Evolutionary conservation across 1,140 invertebrate species (phyloP), one percentile per base, ranked within the genome.

Genomic region (Anastrepha obliqua): DNA sequence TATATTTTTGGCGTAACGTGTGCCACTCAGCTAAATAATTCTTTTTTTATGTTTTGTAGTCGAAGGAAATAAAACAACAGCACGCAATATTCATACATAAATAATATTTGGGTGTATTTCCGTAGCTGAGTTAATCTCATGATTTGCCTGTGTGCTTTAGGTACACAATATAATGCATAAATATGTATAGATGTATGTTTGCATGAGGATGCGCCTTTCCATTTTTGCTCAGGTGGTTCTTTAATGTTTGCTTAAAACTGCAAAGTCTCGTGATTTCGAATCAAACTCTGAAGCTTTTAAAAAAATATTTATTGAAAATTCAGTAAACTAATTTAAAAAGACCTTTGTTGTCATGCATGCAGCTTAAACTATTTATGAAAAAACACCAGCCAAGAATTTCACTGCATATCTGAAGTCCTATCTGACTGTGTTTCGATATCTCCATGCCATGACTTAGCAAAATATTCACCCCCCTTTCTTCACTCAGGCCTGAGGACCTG

Each of bases 1-100:
- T 44, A 87, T 87, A 74, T 87, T 58, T 87, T 55, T 87, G 74
- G 86, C 70, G 87, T 87, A 87, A 87, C 87, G 87, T 87, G 87
- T 87, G 87, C 87, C 87, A 60, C 42, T 42, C 39, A 44, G 15
- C 60, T n/a, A 39, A 62, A 44, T 86, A 44, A 58, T 51, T 59
- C 3, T 87, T 51, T 60, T 64, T 87, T 87, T 87, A 29, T 29
- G 29, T 6, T 7, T 65, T 64, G 2, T 85, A 60, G 20, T 39
- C 29, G 20, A 65, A 78, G n/a, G 70, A 60, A 78, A 29, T 29
- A 29, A 29, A 87, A 60, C 55, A 85, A 87, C 42, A 55, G 44
- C 51, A 87, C n/a, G 62, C 64, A 70, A 70, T 58, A 87, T 29
- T 29, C 29, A 29, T 29, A 29, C 29, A 29, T 64, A 87, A 87